A percentile compares a stretch with the other conserved stretches of the same genome.
Conservation (phyloP, 2,888 invertebrate species). For the Pardosa pseudoannulata region DNA sequence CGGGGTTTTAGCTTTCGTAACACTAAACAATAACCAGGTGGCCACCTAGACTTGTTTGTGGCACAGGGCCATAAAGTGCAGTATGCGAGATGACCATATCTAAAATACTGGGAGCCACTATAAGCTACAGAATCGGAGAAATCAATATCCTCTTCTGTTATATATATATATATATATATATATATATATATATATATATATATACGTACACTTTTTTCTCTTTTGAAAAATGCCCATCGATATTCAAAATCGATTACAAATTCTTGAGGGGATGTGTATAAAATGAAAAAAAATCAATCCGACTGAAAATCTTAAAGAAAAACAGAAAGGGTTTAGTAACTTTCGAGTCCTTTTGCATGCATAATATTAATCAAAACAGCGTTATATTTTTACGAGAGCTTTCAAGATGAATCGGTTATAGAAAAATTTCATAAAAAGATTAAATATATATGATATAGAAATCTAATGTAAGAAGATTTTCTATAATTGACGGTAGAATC, state of each 20-base stretch:
- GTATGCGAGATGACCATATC: neutral
- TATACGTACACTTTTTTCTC: no score
- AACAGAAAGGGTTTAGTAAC: neutral
- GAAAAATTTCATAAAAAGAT: neutral
- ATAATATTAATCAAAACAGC: neutral
- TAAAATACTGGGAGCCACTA: neutral
- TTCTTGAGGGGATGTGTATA: neutral
- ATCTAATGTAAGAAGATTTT: no score
- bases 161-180: no score
- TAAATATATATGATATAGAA: no score
- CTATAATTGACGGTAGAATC: no score
- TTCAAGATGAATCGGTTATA: neutral
- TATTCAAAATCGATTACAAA: conserved; percentile 9
- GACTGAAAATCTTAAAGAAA: neutral
- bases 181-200: no score
- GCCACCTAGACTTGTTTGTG: neutral
- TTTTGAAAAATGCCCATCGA: neutral
- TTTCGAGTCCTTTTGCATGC: conserved; percentile 2
- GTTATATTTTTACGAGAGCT: no score
- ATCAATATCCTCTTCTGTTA: neutral
- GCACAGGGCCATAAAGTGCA: neutral
- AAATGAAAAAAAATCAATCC: conserved; percentile 7
- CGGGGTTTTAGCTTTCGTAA: neutral
- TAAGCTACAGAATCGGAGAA: neutral
- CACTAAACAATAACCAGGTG: conserved; percentile 15